A percentile compares a stretch with the other conserved stretches of the same genome.
Evolutionary conservation across 2,888 invertebrate genomes (phyloP).

Genomic region (Lasiommata megera): DNA sequence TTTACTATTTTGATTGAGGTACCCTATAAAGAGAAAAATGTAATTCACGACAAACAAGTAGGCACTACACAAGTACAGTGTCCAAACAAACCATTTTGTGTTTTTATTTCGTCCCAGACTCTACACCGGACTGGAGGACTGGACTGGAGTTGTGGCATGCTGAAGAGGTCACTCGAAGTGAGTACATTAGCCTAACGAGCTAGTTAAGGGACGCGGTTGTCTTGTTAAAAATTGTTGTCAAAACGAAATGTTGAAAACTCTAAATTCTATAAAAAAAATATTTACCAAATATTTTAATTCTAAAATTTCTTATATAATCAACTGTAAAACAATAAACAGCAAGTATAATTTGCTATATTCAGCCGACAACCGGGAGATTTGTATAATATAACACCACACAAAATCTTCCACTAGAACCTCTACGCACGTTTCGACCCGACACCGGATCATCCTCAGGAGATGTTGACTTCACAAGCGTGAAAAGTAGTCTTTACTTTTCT

Average conservation of each 20-base stretch:
- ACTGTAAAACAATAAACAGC: no score
- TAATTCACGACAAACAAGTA: not conserved
- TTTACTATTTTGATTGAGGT: no score
- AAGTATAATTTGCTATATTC: no score
- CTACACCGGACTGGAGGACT: conserved; percentile 5
- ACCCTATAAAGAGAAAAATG: not conserved
- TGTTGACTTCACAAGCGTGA: no score
- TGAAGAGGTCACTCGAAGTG: conserved; percentile 17
- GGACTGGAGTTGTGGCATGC: not conserved
- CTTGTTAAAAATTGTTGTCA: not conserved
- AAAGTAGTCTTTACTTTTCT: no score
- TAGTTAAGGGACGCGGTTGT: not conserved
- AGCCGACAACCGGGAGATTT: no score
- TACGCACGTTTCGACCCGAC: no score
- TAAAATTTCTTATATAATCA: no score
- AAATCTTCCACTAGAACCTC: no score
- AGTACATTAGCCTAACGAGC: conserved; percentile 12
- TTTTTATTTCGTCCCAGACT: conserved; percentile 8
- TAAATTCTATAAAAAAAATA: not conserved
- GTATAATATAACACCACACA: no score
- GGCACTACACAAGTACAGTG: not conserved
- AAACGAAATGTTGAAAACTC: not conserved
- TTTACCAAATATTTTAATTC: no score
- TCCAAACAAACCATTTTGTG: conserved; percentile 11
- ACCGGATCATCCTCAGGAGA: no score